Evolutionary conservation across 2,113 vertebrate genomes (phyloP).

Genomic region (Sander vitreus): DNA sequence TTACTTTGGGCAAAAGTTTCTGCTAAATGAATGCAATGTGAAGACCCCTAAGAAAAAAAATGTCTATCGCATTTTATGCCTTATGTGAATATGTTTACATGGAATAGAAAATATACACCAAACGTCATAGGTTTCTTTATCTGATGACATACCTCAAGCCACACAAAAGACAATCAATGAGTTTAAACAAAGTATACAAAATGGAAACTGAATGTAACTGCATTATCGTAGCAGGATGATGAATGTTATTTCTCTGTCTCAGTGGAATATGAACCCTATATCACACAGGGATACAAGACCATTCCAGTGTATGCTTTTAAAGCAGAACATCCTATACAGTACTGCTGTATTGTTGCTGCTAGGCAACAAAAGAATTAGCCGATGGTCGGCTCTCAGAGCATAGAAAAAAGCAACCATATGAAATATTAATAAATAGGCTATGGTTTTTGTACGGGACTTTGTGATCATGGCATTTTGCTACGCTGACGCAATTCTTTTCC

Average conservation of each 20-base stretch:
- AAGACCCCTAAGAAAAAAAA: background rate
- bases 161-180: background rate
- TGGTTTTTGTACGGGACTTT: background rate
- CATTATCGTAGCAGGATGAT: background rate
- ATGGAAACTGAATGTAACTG: background rate
- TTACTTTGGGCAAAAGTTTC: slow-evolving; percentile 13
- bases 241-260: background rate
- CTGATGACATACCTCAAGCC: background rate
- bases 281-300: background rate
- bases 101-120: background rate
- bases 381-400: background rate
- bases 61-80: background rate
- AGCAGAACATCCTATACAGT: background rate
- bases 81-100: background rate
- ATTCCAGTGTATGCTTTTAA: background rate
- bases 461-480: background rate
- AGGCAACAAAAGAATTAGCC: background rate
- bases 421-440: background rate
- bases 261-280: background rate
- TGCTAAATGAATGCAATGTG: background rate
- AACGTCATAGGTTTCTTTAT: background rate
- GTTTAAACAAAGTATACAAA: background rate
- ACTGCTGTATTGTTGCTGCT: background rate
- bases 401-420: background rate
- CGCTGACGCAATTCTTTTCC: background rate